phyloP scores from a whole-genome alignment of 1,140 invertebrate genomes.

The Drosophila dunni region DNA sequence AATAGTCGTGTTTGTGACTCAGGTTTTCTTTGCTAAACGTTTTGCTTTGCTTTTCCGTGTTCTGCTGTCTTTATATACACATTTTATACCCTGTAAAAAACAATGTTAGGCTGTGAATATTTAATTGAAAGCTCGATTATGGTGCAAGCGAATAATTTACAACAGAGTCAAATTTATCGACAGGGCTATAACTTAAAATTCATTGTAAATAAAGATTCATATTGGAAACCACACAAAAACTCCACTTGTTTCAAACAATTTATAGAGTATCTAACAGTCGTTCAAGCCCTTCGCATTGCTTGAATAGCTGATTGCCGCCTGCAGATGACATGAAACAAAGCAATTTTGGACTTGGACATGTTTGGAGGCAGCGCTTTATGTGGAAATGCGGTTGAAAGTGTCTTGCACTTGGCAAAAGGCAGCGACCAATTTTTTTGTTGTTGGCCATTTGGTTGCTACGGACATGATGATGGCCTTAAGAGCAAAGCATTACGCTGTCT shows the following conservation, averaged over 20 bases:
- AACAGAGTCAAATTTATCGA: too few relatives aligned
- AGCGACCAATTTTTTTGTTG: conserved; percentile 16
- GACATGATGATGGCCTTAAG: conserved; percentile 40
- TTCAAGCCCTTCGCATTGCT: background rate
- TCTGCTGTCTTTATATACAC: background rate
- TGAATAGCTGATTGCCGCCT: conserved; percentile 34
- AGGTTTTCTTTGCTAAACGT: background rate
- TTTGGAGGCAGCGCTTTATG: conserved; percentile 18
- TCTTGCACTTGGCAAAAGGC: conserved; percentile 22
- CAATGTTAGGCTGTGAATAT: background rate
- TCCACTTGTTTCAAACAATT: background rate
- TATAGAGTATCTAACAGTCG: conserved; percentile 8
- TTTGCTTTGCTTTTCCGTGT: background rate
- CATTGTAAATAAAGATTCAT: background rate
- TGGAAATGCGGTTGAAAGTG: conserved; percentile 21
- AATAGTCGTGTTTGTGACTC: conserved; percentile 1
- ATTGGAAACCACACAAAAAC: background rate
- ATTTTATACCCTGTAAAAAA: background rate
- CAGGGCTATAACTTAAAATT: too few relatives aligned
- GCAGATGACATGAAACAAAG: conserved; percentile 64
- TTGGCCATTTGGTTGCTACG: conserved; percentile 29
- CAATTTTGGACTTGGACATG: conserved; percentile 37
- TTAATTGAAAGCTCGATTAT: too few relatives aligned
- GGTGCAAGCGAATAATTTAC: too few relatives aligned
- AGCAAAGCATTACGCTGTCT: conserved; percentile 25